phyloP scores from a whole-genome alignment of 23 tunicate genomes.

The Styela clava region DNA sequence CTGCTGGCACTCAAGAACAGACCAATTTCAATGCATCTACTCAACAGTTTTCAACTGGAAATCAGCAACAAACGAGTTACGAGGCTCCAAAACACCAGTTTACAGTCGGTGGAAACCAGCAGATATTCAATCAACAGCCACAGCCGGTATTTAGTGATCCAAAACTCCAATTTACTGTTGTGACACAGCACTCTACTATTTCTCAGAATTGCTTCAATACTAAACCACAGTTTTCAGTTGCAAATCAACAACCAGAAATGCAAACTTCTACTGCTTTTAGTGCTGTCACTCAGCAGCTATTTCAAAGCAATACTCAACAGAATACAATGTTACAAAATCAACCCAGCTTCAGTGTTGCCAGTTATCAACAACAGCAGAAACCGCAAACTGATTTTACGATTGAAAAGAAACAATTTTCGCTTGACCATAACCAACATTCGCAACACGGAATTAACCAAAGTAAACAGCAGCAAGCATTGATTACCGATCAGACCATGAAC shows the following conservation, averaged over 20 bases:
- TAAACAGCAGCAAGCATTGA: background rate
- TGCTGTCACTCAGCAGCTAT: background rate
- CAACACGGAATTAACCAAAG: background rate
- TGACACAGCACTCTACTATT: background rate
- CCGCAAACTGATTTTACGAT: background rate
- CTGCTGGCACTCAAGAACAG: background rate
- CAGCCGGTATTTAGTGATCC: background rate
- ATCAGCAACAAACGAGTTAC: background rate
- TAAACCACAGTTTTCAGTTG: background rate
- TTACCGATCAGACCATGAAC: background rate
- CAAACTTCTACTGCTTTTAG: background rate
- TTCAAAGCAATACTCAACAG: background rate
- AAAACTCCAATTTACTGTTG: background rate
- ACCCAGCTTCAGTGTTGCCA: background rate
- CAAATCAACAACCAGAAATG: background rate
- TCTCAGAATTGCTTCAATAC: background rate
- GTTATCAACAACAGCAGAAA: background rate
- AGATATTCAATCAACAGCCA: background rate
- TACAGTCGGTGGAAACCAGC: background rate
- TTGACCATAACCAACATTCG: background rate
- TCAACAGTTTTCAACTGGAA: background rate
- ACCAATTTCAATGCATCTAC: background rate
- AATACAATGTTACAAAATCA: background rate
- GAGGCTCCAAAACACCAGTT: background rate
- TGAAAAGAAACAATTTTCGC: background rate